These are phyloP conservation scores for Babylonia areolata DNA, from an alignment of 1,140 invertebrate genomes.

Conservation along the genomic window DNA sequence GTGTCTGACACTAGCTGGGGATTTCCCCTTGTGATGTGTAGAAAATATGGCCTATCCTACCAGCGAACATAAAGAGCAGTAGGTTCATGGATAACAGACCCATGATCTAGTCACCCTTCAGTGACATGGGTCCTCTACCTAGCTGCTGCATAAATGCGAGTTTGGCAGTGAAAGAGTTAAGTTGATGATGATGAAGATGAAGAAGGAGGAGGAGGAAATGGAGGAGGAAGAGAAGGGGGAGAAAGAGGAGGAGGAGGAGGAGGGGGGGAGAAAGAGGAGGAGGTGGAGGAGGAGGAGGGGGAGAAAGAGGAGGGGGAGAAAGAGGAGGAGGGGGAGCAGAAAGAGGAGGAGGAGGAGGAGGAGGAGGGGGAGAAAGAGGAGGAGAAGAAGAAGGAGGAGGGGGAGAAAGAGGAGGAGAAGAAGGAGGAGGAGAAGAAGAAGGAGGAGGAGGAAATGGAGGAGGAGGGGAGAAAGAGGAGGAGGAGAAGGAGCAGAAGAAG, in stretches of 20 bases:
- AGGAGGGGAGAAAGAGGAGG: not conserved
- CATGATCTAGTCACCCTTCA: too few relatives aligned
- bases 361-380: not conserved
- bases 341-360: not conserved
- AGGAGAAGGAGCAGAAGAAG: not conserved
- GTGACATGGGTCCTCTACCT: too few relatives aligned
- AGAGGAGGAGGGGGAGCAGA: not conserved
- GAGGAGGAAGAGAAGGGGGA: not conserved
- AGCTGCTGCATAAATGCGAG: too few relatives aligned
- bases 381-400: not conserved
- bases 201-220: too few relatives aligned
- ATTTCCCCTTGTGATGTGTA: too few relatives aligned
- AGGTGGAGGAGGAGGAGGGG: not conserved
- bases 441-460: too few relatives aligned
- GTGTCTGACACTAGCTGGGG: too few relatives aligned
- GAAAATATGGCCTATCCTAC: too few relatives aligned
- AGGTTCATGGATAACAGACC: too few relatives aligned
- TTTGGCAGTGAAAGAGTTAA: too few relatives aligned
- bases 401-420: not conserved
- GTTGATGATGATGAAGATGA: too few relatives aligned
- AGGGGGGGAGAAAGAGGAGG: not conserved
- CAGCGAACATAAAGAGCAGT: too few relatives aligned
- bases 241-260: not conserved
- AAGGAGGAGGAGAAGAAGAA: not conserved
- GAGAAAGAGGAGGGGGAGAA: not conserved